These are phyloP conservation scores for Pachymerium ferrugineum DNA, from an alignment of 2,888 invertebrate genomes.

Conservation along the genomic window DNA sequence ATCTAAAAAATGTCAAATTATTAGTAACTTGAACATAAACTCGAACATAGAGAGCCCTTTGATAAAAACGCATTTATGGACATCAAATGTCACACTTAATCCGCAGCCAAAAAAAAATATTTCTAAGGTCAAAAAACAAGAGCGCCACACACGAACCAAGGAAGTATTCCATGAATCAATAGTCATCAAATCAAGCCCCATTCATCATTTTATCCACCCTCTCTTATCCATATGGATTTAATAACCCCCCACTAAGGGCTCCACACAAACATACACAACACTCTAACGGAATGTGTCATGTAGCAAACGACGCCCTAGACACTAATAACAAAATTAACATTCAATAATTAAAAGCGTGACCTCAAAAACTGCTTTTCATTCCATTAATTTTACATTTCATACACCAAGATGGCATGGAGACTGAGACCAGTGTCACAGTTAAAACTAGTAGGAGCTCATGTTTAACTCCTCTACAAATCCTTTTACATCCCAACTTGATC, in stretches of 20 bases:
- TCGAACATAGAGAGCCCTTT: too few relatives aligned
- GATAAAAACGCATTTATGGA: too few relatives aligned
- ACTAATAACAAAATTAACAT: too few relatives aligned
- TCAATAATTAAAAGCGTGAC: background rate
- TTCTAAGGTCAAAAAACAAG: background rate
- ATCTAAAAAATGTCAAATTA: background rate
- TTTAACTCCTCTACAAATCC: background rate
- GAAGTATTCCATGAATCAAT: constrained; percentile 1
- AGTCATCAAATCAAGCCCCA: constrained; percentile 22
- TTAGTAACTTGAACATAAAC: too few relatives aligned
- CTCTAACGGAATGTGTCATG: too few relatives aligned
- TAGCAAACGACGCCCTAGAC: too few relatives aligned
- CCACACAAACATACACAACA: background rate
- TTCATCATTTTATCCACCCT: background rate
- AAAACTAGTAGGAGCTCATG: background rate
- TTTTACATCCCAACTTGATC: too few relatives aligned
- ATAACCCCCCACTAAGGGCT: background rate
- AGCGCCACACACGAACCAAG: background rate
- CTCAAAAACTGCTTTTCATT: background rate
- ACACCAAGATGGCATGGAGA: background rate
- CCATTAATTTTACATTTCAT: constrained; percentile 15
- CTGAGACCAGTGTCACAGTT: background rate
- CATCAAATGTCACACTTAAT: background rate
- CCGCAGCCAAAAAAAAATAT: background rate
- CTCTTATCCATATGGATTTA: background rate